Percentiles rank a stretch among this genome's conserved stretches.
phyloP scores from a whole-genome alignment of 2,113 vertebrate genomes.

The Rhinoptilus africanus region DNA sequence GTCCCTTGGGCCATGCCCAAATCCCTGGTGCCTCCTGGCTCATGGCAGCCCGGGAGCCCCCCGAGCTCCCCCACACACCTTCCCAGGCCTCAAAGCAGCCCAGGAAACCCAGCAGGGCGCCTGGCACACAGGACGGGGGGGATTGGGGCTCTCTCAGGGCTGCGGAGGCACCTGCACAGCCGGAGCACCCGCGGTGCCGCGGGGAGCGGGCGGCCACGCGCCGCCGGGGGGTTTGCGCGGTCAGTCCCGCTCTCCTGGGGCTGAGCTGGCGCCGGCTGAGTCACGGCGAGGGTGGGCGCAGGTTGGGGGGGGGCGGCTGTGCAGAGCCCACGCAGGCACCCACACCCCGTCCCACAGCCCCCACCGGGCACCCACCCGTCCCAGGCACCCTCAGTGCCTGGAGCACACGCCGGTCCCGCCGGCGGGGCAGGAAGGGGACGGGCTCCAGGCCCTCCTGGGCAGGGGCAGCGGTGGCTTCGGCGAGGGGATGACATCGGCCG shows the following conservation, averaged over 20 bases:
- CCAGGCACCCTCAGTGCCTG: neutral
- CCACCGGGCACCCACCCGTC: accelerated
- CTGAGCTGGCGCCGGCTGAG: neutral
- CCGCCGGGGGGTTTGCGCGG: accelerated
- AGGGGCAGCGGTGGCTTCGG: conserved; percentile 41
- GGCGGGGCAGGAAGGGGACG: neutral
- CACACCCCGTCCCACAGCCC: accelerated
- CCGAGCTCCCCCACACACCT: accelerated
- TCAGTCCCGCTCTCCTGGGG: neutral
- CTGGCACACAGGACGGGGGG: accelerated
- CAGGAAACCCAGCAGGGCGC: accelerated
- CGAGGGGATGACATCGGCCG: conserved; percentile 22
- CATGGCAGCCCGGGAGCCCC: neutral
- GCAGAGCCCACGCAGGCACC: neutral
- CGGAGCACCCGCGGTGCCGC: accelerated
- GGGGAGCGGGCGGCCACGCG: accelerated
- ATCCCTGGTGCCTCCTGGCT: neutral
- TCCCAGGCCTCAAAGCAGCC: neutral
- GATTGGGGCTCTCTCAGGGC: accelerated
- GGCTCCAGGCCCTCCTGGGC: conserved; percentile 48
- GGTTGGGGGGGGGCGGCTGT: accelerated
- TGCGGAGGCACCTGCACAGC: accelerated
- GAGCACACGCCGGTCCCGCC: conserved; percentile 15
- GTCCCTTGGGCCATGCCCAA: accelerated
- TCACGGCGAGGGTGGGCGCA: neutral